Conservation (phyloP, 1,140 invertebrate species). For the Apis laboriosa region DNA sequence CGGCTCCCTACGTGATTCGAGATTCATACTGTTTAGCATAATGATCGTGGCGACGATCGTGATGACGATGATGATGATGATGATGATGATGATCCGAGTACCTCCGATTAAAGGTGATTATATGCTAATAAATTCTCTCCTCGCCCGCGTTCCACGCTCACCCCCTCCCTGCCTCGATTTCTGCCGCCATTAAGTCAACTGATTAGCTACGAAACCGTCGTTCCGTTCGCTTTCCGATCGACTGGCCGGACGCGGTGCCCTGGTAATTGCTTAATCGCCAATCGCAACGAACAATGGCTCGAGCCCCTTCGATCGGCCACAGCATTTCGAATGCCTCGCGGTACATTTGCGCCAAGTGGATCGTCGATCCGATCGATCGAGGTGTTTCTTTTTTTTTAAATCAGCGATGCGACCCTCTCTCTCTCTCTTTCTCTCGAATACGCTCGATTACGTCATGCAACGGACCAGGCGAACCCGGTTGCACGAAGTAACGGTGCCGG, state of each 20-base stretch:
- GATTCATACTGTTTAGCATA: slow-evolving; percentile 48
- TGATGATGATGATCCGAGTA: slow-evolving; percentile 28
- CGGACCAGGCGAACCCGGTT: background rate
- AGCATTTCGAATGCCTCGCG: too few relatives aligned
- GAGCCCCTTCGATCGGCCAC: background rate
- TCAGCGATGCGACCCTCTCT: slow-evolving; percentile 5
- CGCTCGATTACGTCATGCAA: slow-evolving; percentile 19
- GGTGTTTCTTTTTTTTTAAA: background rate
- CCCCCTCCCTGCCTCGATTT: slow-evolving; percentile 18
- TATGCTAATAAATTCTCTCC: slow-evolving; percentile 50
- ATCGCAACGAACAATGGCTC: slow-evolving; percentile 16
- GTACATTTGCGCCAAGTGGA: background rate
- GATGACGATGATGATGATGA: slow-evolving; percentile 4
- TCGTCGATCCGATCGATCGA: background rate
- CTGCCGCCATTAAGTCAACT: slow-evolving; percentile 50
- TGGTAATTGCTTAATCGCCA: slow-evolving; percentile 52
- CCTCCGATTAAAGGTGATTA: slow-evolving; percentile 51
- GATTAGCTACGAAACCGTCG: slow-evolving; percentile 47
- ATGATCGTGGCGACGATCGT: slow-evolving; percentile 42
- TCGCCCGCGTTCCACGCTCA: background rate
- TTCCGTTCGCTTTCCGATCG: slow-evolving; percentile 38
- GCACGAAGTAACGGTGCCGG: slow-evolving; percentile 19
- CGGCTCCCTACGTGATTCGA: slow-evolving; percentile 39
- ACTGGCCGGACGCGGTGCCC: slow-evolving; percentile 20
- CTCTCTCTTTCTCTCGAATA: background rate